Evolutionary conservation across 2,113 vertebrate genomes (phyloP), one percentile per base, ranked within the genome.

Genomic region (Notothenia coriiceps): DNA sequence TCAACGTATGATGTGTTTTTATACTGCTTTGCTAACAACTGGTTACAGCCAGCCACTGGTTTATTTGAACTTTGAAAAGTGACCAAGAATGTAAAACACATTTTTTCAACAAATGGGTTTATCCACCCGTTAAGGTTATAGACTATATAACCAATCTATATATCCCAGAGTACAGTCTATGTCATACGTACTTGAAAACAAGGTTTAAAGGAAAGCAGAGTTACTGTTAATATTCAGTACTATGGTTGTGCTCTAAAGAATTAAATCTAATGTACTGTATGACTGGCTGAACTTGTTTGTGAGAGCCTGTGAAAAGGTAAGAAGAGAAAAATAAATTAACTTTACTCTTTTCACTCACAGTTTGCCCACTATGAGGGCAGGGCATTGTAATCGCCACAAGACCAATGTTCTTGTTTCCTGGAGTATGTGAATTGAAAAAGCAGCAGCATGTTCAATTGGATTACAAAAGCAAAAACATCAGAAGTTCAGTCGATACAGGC

Each of bases 1-100:
- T 2, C 25, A 25, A 29, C 29, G 3, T 29, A 40, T 40, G 35
- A 40, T 40, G 29, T 29, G 35, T 40, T 7, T 40, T 40, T 40
- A 7, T 82, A 86, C 86, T 55, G 12, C 70, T 65, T 65, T 33
- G 40, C 84, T 84, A 89, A 89, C 75, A 76, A 59, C 65, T 44
- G 33, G 6, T 64, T 29, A 70, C 55, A 57, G 14, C 35, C 52
- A 17, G 8, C 18, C 14, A 6, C 43, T 59, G n/a, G 44, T 54
- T 66, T 15, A 1, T 59, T 17, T 40, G 51, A 44, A 9, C 29
- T 29, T 29, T 29, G 29, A 29, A 29, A 29, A 29, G 29, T 29
- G 29, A 29, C 1, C 5, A 49, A 25, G 10, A 71, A 20, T 25
- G 22, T 29, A 17, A 10, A 10, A 46, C 63, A 20, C 3, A 8